These are phyloP conservation scores for Dinocampus coccinellae DNA, from an alignment of 2,888 invertebrate genomes.

Conservation along the genomic window DNA sequence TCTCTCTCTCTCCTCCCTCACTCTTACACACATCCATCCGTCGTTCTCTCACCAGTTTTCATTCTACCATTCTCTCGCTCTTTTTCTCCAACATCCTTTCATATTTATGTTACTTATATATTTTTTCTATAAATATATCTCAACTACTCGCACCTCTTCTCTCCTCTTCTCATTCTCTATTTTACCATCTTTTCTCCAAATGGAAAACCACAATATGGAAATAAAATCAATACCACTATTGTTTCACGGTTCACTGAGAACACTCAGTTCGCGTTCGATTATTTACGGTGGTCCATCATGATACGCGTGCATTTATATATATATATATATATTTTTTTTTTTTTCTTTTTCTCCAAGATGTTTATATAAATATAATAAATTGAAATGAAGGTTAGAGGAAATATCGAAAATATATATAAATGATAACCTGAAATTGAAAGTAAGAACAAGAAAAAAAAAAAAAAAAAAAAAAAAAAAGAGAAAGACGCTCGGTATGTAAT, in stretches of 20 bases:
- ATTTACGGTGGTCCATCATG: slow-evolving; percentile 44
- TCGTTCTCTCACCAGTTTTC: slow-evolving; percentile 22
- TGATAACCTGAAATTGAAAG: slow-evolving; percentile 14
- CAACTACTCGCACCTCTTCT: slow-evolving; percentile 24
- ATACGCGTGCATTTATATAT: neutral
- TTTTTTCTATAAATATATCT: slow-evolving; percentile 10
- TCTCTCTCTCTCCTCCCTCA: slow-evolving; percentile 32
- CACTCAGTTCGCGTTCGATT: slow-evolving; percentile 43
- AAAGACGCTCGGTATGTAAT: too few species aligned
- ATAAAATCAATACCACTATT: slow-evolving; percentile 68
- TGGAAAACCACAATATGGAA: slow-evolving; percentile 60
- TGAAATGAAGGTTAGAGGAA: slow-evolving; percentile 18
- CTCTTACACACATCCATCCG: neutral
- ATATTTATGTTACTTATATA: slow-evolving; percentile 24
- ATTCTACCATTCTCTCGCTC: too few species aligned
- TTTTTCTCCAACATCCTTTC: slow-evolving; percentile 27
- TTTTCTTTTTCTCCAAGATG: slow-evolving; percentile 16
- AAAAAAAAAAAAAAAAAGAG: too few species aligned
- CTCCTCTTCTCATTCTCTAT: slow-evolving; percentile 30
- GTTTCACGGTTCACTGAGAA: slow-evolving; percentile 63
- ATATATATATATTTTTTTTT: neutral
- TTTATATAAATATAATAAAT: neutral
- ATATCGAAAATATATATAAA: slow-evolving; percentile 16
- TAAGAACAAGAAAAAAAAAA: too few species aligned
- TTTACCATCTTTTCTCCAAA: slow-evolving; percentile 39